These are phyloP conservation scores for Caloenas nicobarica DNA, from an alignment of 2,113 vertebrate species.

Conservation along the genomic window DNA sequence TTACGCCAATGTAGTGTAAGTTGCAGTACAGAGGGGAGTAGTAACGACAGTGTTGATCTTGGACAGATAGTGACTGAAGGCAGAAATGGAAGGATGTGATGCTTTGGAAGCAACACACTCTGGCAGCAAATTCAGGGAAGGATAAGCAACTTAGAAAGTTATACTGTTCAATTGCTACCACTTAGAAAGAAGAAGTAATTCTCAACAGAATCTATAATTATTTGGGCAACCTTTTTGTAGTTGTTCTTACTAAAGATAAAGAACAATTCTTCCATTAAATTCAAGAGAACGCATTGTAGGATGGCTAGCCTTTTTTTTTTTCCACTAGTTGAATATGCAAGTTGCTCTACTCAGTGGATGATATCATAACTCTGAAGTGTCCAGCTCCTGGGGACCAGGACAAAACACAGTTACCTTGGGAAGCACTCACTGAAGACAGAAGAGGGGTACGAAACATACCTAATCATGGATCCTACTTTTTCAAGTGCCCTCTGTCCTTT, in stretches of 20 bases:
- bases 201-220: background rate
- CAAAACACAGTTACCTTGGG: background rate
- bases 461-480: background rate
- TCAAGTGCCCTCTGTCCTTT: background rate
- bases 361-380: background rate
- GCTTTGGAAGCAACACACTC: background rate
- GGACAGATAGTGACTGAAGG: background rate
- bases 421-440: background rate
- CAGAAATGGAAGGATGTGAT: background rate
- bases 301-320: background rate
- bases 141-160: background rate
- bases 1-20: background rate
- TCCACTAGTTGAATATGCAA: background rate
- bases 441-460: background rate
- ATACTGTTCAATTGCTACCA: background rate
- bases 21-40: background rate
- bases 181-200: background rate
- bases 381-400: background rate
- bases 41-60: background rate
- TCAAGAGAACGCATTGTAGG: background rate
- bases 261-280: background rate
- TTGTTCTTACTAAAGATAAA: background rate
- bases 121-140: background rate
- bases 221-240: background rate
- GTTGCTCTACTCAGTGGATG: background rate